These are phyloP conservation scores for Parnassius smintheus DNA, from an alignment of 2,888 invertebrate genomes.

Conservation along the genomic window DNA sequence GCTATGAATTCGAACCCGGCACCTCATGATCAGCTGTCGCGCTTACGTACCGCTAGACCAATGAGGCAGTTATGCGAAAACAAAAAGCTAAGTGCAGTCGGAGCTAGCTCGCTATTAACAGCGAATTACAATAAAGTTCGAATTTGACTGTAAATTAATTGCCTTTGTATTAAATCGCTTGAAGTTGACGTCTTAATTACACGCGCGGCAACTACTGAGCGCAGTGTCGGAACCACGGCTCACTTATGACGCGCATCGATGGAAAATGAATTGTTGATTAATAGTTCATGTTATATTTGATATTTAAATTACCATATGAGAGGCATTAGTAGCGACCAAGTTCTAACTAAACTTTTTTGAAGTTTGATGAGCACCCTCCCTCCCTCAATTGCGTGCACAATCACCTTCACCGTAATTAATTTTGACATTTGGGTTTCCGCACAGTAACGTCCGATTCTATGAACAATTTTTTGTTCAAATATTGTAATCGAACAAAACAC, in stretches of 20 bases:
- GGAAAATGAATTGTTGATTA: neutral
- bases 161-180: slow-evolving; percentile 12
- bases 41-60: neutral
- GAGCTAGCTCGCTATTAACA: neutral
- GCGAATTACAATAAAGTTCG: slow-evolving; percentile 3
- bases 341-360: no score
- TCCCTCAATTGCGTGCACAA: no score
- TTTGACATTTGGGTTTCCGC: no score
- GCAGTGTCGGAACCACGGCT: neutral
- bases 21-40: no score
- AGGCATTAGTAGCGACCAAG: no score
- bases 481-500: no score
- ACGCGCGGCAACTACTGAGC: neutral
- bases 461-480: no score
- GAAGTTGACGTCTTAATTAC: slow-evolving; percentile 24
- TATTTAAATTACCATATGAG: neutral
- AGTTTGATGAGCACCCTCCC: no score
- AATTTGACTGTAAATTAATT: slow-evolving; percentile 21
- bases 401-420: no score
- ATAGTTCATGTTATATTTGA: neutral
- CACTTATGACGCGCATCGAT: neutral
- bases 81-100: neutral
- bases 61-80: neutral
- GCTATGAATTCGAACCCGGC: no score
- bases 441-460: no score